Conservation (phyloP, 2,888 invertebrate species). For the Criorhina ranunculi region DNA sequence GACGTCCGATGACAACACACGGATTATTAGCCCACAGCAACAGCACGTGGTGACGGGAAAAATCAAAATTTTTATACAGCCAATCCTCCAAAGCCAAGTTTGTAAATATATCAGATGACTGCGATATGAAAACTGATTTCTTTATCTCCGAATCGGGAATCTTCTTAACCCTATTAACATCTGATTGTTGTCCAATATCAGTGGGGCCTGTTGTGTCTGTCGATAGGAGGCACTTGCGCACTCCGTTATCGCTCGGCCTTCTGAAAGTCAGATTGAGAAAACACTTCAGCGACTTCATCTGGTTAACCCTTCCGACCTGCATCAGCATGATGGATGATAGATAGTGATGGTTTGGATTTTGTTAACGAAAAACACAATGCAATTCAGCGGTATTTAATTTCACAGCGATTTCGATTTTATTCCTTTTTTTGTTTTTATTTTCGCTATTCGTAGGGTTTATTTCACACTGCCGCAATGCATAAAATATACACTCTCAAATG, state of each 20-base stretch:
- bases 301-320: constrained; percentile 64
- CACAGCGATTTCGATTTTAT: constrained; percentile 12
- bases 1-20: constrained; percentile 97
- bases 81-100: constrained; percentile 98
- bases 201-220: constrained; percentile 66
- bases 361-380: constrained; percentile 14
- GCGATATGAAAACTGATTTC: constrained; percentile 96
- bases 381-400: constrained; percentile 9
- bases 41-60: constrained; percentile 92
- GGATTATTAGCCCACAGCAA: constrained; percentile 97
- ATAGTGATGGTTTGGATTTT: not conserved
- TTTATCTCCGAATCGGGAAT: constrained; percentile 86
- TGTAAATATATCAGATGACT: constrained; percentile 94
- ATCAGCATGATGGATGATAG: constrained; percentile 47
- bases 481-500: constrained; percentile 80
- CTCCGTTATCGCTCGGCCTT: constrained; percentile 36
- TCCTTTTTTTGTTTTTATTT: constrained; percentile 66
- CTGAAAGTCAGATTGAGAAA: constrained; percentile 36
- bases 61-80: constrained; percentile 95
- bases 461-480: constrained; percentile 43
- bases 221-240: constrained; percentile 64
- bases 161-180: constrained; percentile 61
- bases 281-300: constrained; percentile 48
- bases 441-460: not conserved
- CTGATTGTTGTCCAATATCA: constrained; percentile 81